A percentile compares a stretch with the other conserved stretches of the same genome.
Evolutionary conservation across 2,113 vertebrate species (phyloP).

Genomic region (Potamarius usumacintae): DNA sequence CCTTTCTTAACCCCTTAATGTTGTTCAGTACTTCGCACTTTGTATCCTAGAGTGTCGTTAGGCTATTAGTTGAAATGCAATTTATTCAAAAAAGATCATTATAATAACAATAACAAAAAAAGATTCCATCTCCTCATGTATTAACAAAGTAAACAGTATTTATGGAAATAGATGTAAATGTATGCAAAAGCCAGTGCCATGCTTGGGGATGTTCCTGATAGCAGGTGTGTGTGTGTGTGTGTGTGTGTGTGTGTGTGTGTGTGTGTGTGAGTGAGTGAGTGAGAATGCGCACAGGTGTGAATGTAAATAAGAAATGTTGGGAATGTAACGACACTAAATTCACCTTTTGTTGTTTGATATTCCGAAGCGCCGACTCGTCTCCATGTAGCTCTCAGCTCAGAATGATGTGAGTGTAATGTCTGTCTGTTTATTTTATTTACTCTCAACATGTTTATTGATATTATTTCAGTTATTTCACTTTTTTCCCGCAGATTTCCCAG

Average conservation of each 20-base stretch:
- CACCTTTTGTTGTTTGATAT: background rate
- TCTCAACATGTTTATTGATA: background rate
- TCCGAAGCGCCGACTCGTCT: background rate
- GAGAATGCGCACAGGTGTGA: too few species aligned
- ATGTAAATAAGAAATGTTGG: background rate
- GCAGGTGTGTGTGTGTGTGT: background rate
- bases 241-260: slow-evolving; percentile 7
- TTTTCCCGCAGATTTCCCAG: background rate
- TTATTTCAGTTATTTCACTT: background rate
- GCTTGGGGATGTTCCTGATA: background rate
- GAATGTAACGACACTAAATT: background rate
- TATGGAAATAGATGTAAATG: slow-evolving; percentile 33
- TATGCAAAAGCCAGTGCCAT: background rate
- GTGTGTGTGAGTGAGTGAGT: too few species aligned
- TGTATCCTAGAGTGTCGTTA: background rate
- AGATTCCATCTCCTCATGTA: too few species aligned
- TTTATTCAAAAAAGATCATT: background rate
- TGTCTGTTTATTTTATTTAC: background rate
- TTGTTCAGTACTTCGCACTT: background rate
- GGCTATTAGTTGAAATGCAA: background rate
- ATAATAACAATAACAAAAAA: background rate
- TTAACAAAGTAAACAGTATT: slow-evolving; percentile 1
- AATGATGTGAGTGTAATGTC: background rate
- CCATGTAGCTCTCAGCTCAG: background rate
- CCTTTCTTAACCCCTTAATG: background rate